Base-by-base conservation (phyloP, 2,888 invertebrate species). In the Zygothrica quintamaculata region DNA sequence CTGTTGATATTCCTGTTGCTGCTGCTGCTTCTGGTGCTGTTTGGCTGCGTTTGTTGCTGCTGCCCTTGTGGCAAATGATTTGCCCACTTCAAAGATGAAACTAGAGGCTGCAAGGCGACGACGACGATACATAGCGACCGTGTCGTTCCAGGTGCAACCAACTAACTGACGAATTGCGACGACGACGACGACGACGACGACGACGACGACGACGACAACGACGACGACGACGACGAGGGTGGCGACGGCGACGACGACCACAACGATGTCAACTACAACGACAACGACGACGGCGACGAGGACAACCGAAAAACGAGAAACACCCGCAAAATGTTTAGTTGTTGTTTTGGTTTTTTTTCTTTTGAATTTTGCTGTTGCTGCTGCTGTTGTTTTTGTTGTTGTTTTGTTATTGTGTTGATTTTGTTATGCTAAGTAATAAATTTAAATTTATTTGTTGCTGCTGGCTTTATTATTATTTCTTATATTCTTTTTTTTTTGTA, bases 1-100 rank as follows among this genome's bases (percentile, higher is more conserved):
- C 42, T 67, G 58, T 15, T 56, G 37, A 12, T 59, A 53, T 26
- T 72, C 65, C 42, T 67, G 58, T 15, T 56, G 37, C 18, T 44
- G 44, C 43, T 48, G 50, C 31, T 60, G 60, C 48, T 15, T 33
- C 46, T 62, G 44, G 43, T 53, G 57, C 55, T 43, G 44, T 46
- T 22, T 36, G 52, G 18, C 36, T 18, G 29, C 34, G 37, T 46
- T 43, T 37, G 44, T 50, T 62, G 70, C 42, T 65, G 53, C 37
- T 59, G 66, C 52, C 40, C 34, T 9, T 42, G 53, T 50, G 58
- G 51, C 58, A 53, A 29, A 16, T 36, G 60, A 52, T 71, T 77
- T 77, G 75, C 82, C 82, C 78, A 84, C 87, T 82, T 81, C 77
- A 58, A 75, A 72, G 70, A 78, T 80, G 65, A 74, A 80, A 75